These are phyloP conservation scores for Acanthiza pusilla DNA, from an alignment of 2,797 vertebrate species.

Conservation along the genomic window DNA sequence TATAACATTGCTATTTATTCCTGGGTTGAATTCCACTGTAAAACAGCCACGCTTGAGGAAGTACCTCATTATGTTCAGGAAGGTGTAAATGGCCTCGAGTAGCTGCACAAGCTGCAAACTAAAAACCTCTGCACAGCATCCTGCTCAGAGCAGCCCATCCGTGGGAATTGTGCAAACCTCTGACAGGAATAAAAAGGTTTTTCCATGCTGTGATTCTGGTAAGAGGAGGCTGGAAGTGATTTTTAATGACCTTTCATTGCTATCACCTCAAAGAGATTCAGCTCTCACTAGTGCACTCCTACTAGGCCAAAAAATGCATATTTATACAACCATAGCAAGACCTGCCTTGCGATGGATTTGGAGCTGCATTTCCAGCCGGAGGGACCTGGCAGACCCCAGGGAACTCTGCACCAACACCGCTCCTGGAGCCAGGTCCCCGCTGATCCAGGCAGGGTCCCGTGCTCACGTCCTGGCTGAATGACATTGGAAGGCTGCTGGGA, in stretches of 20 bases:
- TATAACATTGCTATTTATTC: slow-evolving; percentile 1
- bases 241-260: neutral
- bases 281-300: neutral
- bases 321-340: neutral
- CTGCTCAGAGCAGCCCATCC: neutral
- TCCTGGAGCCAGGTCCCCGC: neutral
- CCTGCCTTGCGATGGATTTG: neutral
- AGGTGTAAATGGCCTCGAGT: slow-evolving; percentile 10
- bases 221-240: neutral
- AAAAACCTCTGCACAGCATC: neutral
- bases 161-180: neutral
- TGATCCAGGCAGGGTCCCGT: neutral
- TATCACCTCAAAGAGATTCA: neutral
- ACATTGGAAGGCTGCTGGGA: neutral
- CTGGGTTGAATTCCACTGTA: slow-evolving; percentile 14
- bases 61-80: neutral
- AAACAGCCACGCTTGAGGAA: slow-evolving; percentile 1
- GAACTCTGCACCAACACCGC: accelerated
- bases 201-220: neutral
- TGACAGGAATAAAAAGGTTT: neutral
- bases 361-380: neutral
- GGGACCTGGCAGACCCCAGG: accelerated
- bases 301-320: neutral
- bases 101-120: neutral
- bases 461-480: neutral